A percentile compares a stretch with the other conserved stretches of the same genome.
Conservation (phyloP, 1,140 invertebrate species). For the Eufriesea mexicana region DNA sequence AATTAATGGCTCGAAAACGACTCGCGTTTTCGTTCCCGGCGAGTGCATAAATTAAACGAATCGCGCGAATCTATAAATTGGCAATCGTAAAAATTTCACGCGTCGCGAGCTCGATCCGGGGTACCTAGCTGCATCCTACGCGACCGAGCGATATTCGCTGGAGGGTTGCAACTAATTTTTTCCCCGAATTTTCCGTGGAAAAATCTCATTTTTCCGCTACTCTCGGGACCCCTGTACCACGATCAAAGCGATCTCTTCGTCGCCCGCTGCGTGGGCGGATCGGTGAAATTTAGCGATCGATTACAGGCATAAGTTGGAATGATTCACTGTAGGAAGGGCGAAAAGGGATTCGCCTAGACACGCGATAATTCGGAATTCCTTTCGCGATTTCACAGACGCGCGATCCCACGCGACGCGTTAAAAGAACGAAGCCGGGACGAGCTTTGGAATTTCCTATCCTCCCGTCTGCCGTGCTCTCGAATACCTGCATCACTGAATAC, state of each 20-base stretch:
- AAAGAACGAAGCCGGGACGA: constrained; percentile 31
- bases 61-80: not conserved
- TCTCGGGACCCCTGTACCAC: too few species aligned
- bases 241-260: too few species aligned
- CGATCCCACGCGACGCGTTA: constrained; percentile 49
- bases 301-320: not conserved
- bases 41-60: too few species aligned
- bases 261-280: not conserved
- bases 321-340: not conserved
- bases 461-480: constrained; percentile 24
- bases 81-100: not conserved
- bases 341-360: constrained; percentile 28
- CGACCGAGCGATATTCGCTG: not conserved
- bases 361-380: constrained; percentile 30
- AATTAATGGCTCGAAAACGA: not conserved
- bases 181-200: too few species aligned
- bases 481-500: constrained; percentile 51
- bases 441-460: constrained; percentile 58
- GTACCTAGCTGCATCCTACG: not conserved
- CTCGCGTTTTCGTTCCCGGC: not conserved
- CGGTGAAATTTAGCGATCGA: not conserved
- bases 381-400: constrained; percentile 56
- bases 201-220: too few species aligned
- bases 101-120: not conserved
- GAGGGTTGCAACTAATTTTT: too few species aligned